A percentile compares a stretch with the other conserved stretches of the same genome.
phyloP scores from a whole-genome alignment of 2,113 vertebrate species.

The Nicator chloris region DNA sequence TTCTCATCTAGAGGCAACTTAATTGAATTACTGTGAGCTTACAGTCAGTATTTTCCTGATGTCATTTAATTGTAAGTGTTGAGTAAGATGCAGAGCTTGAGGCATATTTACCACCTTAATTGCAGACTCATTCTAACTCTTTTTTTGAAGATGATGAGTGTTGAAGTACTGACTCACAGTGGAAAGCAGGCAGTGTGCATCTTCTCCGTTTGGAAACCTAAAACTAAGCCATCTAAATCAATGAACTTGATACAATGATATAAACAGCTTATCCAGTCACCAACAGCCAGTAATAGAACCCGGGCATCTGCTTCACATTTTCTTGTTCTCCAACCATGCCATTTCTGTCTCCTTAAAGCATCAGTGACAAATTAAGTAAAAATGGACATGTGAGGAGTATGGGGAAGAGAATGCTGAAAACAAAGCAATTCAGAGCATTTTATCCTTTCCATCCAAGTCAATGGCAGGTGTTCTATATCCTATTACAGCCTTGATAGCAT shows the following conservation, averaged over 20 bases:
- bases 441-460: conserved; percentile 6
- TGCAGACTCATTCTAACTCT: neutral
- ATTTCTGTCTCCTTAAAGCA: conserved; percentile 10
- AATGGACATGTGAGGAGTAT: neutral
- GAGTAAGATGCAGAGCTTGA: neutral
- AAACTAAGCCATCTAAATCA: conserved; percentile 9
- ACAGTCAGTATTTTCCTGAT: neutral
- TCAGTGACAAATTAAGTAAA: conserved; percentile 12
- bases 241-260: neutral
- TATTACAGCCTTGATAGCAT: neutral
- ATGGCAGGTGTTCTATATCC: conserved; percentile 55
- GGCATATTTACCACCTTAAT: neutral
- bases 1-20: neutral
- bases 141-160: neutral
- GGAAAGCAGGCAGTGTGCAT: neutral
- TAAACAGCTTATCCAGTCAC: neutral
- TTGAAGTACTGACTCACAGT: conserved; percentile 10
- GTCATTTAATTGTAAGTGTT: neutral
- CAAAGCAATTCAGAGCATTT: conserved; percentile 49
- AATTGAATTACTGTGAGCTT: neutral
- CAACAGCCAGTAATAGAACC: neutral
- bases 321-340: neutral
- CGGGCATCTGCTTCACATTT: conserved; percentile 26
- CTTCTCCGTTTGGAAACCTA: conserved; percentile 12
- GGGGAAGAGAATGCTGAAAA: conserved; percentile 21